Evolutionary conservation across 2,797 vertebrate genomes (phyloP), one percentile per base, ranked within the genome.

Genomic region (Schizopygopsis pylzovi): DNA sequence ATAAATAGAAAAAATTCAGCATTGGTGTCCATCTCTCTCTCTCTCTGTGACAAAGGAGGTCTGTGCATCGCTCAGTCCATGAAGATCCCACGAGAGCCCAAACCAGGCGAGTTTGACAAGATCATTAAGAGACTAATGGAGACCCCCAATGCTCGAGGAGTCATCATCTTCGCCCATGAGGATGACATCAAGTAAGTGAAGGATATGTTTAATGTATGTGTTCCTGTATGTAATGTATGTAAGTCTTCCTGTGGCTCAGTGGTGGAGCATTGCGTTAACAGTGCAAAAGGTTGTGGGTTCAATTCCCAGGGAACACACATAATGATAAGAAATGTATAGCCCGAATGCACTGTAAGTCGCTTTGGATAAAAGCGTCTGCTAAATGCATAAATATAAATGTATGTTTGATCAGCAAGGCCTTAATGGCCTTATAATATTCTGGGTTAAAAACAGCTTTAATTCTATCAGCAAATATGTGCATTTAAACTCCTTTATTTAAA

Each of bases 11-110:
- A 87, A 86, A 88, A 89, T 80, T 88, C 81, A 86, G 85, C 65
- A 87, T 85, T 37, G 68, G 68, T 86, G 84, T 87, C 84, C 87
- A 59, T 88, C 87, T 89, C 87, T 87, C 22, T 82, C 39, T 71
- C 67, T 77, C 70, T 77, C 33, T 77, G 61, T 86, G 83, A 76
- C 52, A 59, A 83, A 97, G 97, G 97, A 1, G 97, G 97, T 0
- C 94, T 98, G 79, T 98, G 97, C 82, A 97, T 98, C 0, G 97
- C 97, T 52, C 97, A 98, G 88, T 98, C 97, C 13, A 95, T 98
- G 89, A 98, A 98, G 95, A 98, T 98, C 90, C 97, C 97, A 0
- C 94, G 97, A 1, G 97, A 98, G 87, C 96, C 97, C 0, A 96
- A 94, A 18, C 94, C 93, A 0, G 97, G 97, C 1, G 96, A 97